These are phyloP conservation scores for Himalopsyche phryganea DNA, from an alignment of 1,140 invertebrate genomes.

Conservation along the genomic window DNA sequence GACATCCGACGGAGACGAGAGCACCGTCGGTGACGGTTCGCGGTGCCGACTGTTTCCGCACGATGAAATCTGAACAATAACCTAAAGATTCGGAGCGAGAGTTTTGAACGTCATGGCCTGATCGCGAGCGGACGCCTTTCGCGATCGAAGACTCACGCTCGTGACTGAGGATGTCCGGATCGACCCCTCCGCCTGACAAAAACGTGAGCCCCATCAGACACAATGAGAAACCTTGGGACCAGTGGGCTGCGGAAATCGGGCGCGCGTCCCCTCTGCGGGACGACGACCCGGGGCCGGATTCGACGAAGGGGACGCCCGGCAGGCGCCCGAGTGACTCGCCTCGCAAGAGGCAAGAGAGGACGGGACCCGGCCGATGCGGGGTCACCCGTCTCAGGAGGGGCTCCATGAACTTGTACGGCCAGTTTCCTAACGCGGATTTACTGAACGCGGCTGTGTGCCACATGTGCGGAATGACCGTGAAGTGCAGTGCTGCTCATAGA, in stretches of 20 bases:
- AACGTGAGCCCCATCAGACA: conserved; percentile 34
- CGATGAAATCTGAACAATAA: conserved; percentile 51
- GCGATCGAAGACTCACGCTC: background rate
- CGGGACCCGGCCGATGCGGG: conserved; percentile 36
- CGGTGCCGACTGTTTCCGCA: conserved; percentile 33
- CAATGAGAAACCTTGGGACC: conserved; percentile 52
- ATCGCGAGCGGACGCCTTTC: conserved; percentile 2
- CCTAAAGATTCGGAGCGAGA: conserved; percentile 36
- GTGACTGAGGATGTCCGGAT: conserved; percentile 16
- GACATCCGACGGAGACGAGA: conserved; percentile 39
- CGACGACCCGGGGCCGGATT: conserved; percentile 45
- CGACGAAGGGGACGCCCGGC: conserved; percentile 40
- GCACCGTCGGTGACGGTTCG: too few relatives aligned
- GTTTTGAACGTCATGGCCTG: conserved; percentile 21
- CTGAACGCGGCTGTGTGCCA: conserved; percentile 62
- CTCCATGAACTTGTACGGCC: conserved; percentile 58
- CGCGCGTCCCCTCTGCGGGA: conserved; percentile 46
- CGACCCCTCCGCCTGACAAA: conserved; percentile 16
- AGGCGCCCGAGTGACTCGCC: conserved; percentile 39
- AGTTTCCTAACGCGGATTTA: conserved; percentile 61
- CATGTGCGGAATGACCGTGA: conserved; percentile 61
- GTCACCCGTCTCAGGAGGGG: conserved; percentile 43
- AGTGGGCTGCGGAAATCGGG: conserved; percentile 50
- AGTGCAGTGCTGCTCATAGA: conserved; percentile 61
- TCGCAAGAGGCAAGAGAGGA: conserved; percentile 29